Percentiles rank a stretch among this genome's conserved stretches.
These are phyloP conservation scores for Mohoua ochrocephala DNA, from an alignment of 2,113 vertebrate species.

Conservation along the genomic window DNA sequence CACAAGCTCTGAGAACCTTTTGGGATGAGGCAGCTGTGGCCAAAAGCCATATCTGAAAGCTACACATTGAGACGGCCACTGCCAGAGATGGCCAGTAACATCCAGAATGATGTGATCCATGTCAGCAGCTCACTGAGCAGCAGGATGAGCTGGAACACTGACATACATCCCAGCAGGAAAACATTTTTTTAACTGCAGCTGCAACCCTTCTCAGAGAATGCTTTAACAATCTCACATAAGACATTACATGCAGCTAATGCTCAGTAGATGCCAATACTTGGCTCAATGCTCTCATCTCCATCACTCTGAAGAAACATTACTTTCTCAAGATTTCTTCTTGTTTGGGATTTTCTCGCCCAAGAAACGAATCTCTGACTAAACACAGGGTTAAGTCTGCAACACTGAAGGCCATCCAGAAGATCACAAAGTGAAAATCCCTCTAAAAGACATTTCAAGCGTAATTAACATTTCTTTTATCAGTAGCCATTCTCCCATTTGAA, in stretches of 20 bases:
- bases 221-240: background rate
- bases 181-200: background rate
- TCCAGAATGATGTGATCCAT: background rate
- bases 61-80: background rate
- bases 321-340: background rate
- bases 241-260: background rate
- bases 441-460: background rate
- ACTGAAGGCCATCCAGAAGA: background rate
- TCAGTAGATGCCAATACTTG: background rate
- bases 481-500: background rate
- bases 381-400: background rate
- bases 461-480: background rate
- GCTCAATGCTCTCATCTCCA: background rate
- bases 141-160: background rate
- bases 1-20: background rate
- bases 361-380: background rate
- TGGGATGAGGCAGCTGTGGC: background rate
- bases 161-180: background rate
- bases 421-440: background rate
- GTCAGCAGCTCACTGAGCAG: rapidly evolving
- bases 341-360: background rate
- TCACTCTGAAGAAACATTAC: background rate
- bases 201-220: background rate
- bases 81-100: background rate
- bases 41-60: background rate